Base-by-base conservation (phyloP, 1,140 invertebrate genomes). In the Nephila pilipes region DNA sequence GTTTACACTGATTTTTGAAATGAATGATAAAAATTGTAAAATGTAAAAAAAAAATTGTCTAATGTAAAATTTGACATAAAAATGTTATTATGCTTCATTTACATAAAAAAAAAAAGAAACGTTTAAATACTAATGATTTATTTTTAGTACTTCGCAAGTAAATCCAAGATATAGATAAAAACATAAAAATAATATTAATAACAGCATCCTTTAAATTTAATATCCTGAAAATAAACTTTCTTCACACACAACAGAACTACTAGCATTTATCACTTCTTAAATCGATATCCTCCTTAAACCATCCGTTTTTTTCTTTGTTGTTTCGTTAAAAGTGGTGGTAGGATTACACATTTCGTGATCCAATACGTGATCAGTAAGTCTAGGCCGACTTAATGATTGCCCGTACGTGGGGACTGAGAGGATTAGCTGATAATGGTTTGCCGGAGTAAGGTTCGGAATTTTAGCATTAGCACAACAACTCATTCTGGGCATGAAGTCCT, bases 401-500 rank as follows among this genome's bases (percentile, higher is more conserved):
- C 46, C 20, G 80, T 29, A 55, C 80, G 80, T 81, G 80, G 80
- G 1, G n/a, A 16, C 36, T 20, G 36, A 80, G 80, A 38, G 80
- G 80, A 81, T 81, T 81, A 81, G 80, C 80, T 81, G 80, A 81
- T 81, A 81, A 81, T 81, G 80, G 80, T 46, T 46, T 12, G 22
- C 5, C 46, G 46, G 38, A 81, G 80, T 54, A 8, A 81, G 80
- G 36, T 55, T 38, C 46, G 18, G 80, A 81, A 81, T 81, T 81
- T 81, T 81, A 25, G 46, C 80, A 81, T 81, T 81, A 81, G 25
- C 36, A 29, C 46, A 46, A 54, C 80, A 46, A 81, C 46, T 25
- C 80, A 81, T 81, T 81, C 36, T 46, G 36, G 80, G n/a, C 36
- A 81, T 10, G 80, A 46, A 81, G 46, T 55, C 25, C 46, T 55